Conservation (phyloP, 2,797 vertebrate species). For the Propithecus perrieri region DNA sequence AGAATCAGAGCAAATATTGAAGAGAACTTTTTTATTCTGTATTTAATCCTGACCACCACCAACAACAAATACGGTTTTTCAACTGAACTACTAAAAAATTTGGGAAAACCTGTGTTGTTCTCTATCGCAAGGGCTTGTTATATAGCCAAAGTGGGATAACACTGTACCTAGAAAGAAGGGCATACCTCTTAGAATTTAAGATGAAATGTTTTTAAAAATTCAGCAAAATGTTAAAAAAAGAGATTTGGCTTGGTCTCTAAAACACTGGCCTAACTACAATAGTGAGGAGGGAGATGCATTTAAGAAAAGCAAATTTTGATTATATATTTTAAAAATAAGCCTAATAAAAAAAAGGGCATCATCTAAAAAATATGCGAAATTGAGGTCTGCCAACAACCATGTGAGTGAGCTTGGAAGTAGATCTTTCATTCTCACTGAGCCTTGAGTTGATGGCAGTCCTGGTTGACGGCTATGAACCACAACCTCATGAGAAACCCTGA, state of each 20-base stretch:
- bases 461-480: background rate
- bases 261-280: background rate
- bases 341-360: background rate
- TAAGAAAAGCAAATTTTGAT: background rate
- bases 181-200: background rate
- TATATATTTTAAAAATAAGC: background rate
- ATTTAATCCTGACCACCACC: background rate
- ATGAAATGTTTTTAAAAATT: background rate
- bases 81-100: background rate
- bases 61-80: background rate
- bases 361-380: background rate
- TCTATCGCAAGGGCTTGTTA: background rate
- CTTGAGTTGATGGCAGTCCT: background rate
- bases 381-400: background rate
- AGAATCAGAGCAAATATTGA: background rate
- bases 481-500: background rate
- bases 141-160: background rate
- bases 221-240: background rate
- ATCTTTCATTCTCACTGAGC: background rate
- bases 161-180: background rate
- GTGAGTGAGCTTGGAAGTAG: background rate
- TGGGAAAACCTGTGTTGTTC: background rate
- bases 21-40: background rate
- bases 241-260: background rate
- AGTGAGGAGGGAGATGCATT: too few relatives aligned